A percentile compares a stretch with the other conserved stretches of the same genome.
These are phyloP conservation scores for Chelonoidis abingdonii DNA, from an alignment of 2,113 vertebrate genomes.

Conservation along the genomic window DNA sequence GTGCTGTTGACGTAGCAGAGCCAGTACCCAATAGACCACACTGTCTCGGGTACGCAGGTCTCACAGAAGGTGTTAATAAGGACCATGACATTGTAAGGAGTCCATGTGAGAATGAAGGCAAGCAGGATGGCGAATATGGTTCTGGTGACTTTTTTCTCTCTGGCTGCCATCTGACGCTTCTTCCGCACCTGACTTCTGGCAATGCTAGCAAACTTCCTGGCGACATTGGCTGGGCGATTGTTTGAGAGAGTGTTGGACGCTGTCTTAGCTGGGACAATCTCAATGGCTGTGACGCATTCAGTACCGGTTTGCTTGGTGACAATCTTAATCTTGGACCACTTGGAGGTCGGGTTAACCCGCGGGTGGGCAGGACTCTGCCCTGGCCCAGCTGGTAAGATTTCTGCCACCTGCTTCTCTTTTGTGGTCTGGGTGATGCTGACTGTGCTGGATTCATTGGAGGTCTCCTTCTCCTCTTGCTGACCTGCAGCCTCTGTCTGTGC, in stretches of 20 bases:
- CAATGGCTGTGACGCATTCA: conserved; percentile 95
- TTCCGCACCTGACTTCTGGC: conserved; percentile 97
- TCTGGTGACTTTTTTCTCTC: conserved; percentile 97
- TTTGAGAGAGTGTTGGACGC: conserved; percentile 85
- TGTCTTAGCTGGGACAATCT: conserved; percentile 90
- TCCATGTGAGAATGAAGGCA: conserved; percentile 98
- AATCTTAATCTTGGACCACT: conserved; percentile 98
- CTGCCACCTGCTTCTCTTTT: conserved; percentile 83
- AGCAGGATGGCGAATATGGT: conserved; percentile 98
- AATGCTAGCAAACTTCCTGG: conserved; percentile 97
- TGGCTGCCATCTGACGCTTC: conserved; percentile 97
- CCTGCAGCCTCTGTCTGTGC: conserved; percentile 77
- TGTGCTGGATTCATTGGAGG: conserved; percentile 95
- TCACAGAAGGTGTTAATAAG: conserved; percentile 97
- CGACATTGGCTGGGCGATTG: conserved; percentile 88
- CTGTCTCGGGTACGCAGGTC: conserved; percentile 92
- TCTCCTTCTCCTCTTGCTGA: conserved; percentile 91
- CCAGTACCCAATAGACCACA: conserved; percentile 98
- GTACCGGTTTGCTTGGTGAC: conserved; percentile 95
- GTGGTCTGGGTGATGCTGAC: conserved; percentile 92
- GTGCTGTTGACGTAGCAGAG: conserved; percentile 99
- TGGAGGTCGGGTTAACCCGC: conserved; percentile 82
- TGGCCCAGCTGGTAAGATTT: conserved; percentile 79
- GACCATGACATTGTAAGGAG: conserved; percentile 99
- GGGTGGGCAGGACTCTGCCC: conserved; percentile 72